Evolutionary conservation across 2,113 vertebrate species (phyloP).

Genomic region (Eulemur macaco): DNA sequence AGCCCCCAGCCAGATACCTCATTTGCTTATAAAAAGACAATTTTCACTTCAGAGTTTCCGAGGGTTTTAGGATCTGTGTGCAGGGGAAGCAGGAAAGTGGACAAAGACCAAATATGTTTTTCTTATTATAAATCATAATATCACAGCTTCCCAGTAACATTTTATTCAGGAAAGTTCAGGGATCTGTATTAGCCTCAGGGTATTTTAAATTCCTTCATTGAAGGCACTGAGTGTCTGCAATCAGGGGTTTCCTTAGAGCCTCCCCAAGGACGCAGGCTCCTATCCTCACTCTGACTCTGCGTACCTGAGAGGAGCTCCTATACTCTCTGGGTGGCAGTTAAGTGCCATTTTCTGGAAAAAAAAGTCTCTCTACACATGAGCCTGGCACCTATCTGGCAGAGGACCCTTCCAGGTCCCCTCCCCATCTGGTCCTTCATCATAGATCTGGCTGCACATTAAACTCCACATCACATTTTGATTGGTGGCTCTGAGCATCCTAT

Average conservation of each 20-base stretch:
- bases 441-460: neutral
- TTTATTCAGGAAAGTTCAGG: neutral
- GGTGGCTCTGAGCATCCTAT: neutral
- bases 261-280: accelerated
- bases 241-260: neutral
- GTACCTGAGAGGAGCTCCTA: neutral
- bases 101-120: neutral
- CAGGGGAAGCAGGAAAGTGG: neutral
- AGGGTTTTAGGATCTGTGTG: neutral
- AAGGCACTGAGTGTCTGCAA: neutral
- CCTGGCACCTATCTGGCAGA: neutral
- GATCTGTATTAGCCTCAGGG: neutral
- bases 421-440: neutral
- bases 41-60: neutral
- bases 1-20: neutral
- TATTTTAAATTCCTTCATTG: neutral
- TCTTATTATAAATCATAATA: neutral
- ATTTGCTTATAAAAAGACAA: neutral
- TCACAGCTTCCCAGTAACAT: neutral
- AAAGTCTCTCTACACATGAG: neutral
- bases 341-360: neutral
- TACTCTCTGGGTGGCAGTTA: neutral
- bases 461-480: neutral
- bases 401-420: neutral
- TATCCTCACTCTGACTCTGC: neutral